Base-by-base conservation (phyloP, 92 coral and sea anemone genomes). In the Porites evermanni region DNA sequence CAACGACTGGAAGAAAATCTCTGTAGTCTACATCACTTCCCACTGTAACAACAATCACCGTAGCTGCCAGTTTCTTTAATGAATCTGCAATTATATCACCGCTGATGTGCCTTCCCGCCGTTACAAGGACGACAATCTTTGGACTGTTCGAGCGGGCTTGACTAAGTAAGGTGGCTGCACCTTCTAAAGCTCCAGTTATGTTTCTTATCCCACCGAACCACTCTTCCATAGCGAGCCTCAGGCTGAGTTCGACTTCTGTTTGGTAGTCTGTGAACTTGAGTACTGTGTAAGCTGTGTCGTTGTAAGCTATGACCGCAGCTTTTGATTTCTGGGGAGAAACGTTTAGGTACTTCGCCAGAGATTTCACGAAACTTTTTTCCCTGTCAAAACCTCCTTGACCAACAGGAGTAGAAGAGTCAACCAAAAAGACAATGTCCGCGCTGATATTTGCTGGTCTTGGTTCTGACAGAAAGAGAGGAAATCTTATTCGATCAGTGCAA, bases 41-140 rank as follows among this genome's bases (percentile, higher is more conserved):
- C 21, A 96, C 91, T 19, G 90, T 93, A 60, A 96, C 88, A 56
- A 96, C 93, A 66, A 90, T 91, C 19, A 81, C 89, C 77, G 88
- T 93, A 14, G 92, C 95, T 7, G 94, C 96, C 60, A 89, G 79
- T 26, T 89, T 81, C 51, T 73, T 87, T 26, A 96, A 70, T 66
- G 90, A 72, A 64, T 86, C 77, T 20, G 90, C 95, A 44, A 92
- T 95, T 38, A 56, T 77, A 21, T 81, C 38, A 50, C 83, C 86
- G 14, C 89, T 61, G n/a, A 84, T 79, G 32, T 92, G 92, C 54
- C 82, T 75, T 53, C 98, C 98, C 50, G 95, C 92, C 59, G 98
- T 92, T 9, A 96, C 79, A 12, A 96, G 94, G 60, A 96, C 80
- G 44, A 96, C 91, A 70, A 92, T 69, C 70, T 93, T 95, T 3